phyloP scores from a whole-genome alignment of 1,140 invertebrate species.

The Galleria mellonella region DNA sequence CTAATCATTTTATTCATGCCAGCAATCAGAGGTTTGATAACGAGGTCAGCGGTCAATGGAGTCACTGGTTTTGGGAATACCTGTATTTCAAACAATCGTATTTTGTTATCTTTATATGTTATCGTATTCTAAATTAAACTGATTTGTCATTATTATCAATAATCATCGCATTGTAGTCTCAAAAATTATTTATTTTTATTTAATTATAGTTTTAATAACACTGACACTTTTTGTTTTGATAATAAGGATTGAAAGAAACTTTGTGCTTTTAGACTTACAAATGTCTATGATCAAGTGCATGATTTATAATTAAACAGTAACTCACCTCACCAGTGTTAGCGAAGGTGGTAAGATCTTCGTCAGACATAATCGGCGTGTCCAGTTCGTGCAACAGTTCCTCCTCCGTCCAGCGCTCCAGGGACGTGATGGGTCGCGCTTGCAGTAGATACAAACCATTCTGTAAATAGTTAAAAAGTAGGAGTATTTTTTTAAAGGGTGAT shows the following conservation, averaged over 20 bases:
- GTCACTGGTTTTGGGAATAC: conserved; percentile 54
- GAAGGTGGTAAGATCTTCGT: conserved; percentile 71
- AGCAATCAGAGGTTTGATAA: conserved; percentile 19
- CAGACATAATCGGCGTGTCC: conserved; percentile 76
- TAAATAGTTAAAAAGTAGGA: conserved; percentile 21
- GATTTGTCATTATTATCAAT: too few relatives aligned
- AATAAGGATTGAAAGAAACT: too few relatives aligned
- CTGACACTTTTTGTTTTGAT: too few relatives aligned
- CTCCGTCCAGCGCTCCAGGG: conserved; percentile 80
- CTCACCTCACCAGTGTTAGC: conserved; percentile 80
- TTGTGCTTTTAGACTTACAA: too few relatives aligned
- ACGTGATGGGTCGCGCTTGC: conserved; percentile 85
- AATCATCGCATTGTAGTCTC: too few relatives aligned
- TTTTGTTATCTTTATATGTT: not conserved
- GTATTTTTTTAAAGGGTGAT: too few relatives aligned
- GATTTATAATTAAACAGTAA: not conserved
- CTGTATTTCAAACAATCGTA: conserved; percentile 13
- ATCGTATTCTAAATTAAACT: not conserved
- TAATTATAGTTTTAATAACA: too few relatives aligned
- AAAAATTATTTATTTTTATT: too few relatives aligned
- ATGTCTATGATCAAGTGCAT: too few relatives aligned
- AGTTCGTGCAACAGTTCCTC: conserved; percentile 84
- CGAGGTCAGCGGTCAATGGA: conserved; percentile 38
- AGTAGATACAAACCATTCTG: conserved; percentile 77
- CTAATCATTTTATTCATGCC: conserved; percentile 21